Evolutionary conservation across 1,140 invertebrate genomes (phyloP).

Genomic region (Macrostomum lignano): DNA sequence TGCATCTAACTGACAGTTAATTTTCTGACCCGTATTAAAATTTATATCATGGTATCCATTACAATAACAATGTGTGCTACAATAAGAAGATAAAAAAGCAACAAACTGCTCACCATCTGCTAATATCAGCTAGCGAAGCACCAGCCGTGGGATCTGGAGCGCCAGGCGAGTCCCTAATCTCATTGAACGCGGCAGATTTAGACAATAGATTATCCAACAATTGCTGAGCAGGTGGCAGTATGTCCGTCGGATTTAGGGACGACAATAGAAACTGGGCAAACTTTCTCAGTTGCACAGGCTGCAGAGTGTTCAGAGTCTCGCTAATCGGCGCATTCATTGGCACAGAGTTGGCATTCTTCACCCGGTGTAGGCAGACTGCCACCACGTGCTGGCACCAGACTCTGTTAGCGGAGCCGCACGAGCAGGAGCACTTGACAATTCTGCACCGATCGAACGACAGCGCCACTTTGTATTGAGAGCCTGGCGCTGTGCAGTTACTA

Average conservation of each 20-base stretch:
- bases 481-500: too few relatives aligned
- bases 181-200: constrained; percentile 48
- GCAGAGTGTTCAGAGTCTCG: constrained; percentile 67
- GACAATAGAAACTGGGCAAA: constrained; percentile 98
- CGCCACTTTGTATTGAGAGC: too few relatives aligned
- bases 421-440: too few relatives aligned
- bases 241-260: constrained; percentile 38
- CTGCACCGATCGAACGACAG: too few relatives aligned
- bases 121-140: constrained; percentile 51
- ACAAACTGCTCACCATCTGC: too few relatives aligned
- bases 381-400: constrained; percentile 98
- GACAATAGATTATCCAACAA: constrained; percentile 72
- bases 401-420: too few relatives aligned
- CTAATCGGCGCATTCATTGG: constrained; percentile 75
- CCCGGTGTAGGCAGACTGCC: constrained; percentile 77
- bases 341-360: constrained; percentile 68
- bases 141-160: constrained; percentile 79
- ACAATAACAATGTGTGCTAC: too few relatives aligned
- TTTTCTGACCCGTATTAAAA: too few relatives aligned
- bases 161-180: too few relatives aligned
- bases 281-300: constrained; percentile 77
- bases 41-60: too few relatives aligned
- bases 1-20: too few relatives aligned
- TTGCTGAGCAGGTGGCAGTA: constrained; percentile 77
- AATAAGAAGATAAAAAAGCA: too few relatives aligned